These are phyloP conservation scores for Empis livida DNA, from an alignment of 2,888 invertebrate species.

Conservation along the genomic window DNA sequence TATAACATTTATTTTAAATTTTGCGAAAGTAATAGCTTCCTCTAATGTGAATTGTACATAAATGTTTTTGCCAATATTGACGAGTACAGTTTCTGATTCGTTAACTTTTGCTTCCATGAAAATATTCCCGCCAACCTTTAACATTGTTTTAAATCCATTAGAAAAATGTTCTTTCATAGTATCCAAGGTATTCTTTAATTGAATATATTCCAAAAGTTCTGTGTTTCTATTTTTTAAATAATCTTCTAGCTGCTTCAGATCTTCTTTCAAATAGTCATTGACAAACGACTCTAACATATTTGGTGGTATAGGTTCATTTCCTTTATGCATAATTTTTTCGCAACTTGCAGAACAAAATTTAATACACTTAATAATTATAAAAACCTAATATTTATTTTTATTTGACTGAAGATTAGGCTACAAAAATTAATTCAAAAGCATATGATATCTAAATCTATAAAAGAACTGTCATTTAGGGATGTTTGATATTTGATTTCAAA, in stretches of 20 bases:
- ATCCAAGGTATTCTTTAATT: constrained; percentile 57
- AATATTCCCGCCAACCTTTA: constrained; percentile 75
- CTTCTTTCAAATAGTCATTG: constrained; percentile 63
- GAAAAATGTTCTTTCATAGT: constrained; percentile 44
- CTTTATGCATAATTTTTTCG: too few species aligned
- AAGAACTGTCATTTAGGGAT: too few species aligned
- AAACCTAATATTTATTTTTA: too few species aligned
- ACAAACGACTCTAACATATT: constrained; percentile 48
- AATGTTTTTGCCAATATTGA: constrained; percentile 63
- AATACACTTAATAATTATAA: too few species aligned
- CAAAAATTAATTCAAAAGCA: too few species aligned
- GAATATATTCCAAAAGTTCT: constrained; percentile 58
- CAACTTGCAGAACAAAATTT: too few species aligned
- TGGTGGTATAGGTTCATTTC: too few species aligned
- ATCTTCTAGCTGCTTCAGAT: constrained; percentile 47
- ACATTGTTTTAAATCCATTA: constrained; percentile 49
- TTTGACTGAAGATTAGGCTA: too few species aligned
- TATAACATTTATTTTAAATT: constrained; percentile 51
- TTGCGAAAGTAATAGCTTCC: constrained; percentile 59
- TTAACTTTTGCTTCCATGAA: constrained; percentile 64
- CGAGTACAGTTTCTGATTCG: constrained; percentile 50
- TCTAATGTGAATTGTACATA: constrained; percentile 57
- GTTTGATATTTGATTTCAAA: too few species aligned
- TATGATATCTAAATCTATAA: too few species aligned
- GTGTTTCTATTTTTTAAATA: constrained; percentile 48